Percentiles rank a stretch among this genome's conserved stretches.
phyloP scores from a whole-genome alignment of 2,797 vertebrate species.

The Erethizon dorsatum region DNA sequence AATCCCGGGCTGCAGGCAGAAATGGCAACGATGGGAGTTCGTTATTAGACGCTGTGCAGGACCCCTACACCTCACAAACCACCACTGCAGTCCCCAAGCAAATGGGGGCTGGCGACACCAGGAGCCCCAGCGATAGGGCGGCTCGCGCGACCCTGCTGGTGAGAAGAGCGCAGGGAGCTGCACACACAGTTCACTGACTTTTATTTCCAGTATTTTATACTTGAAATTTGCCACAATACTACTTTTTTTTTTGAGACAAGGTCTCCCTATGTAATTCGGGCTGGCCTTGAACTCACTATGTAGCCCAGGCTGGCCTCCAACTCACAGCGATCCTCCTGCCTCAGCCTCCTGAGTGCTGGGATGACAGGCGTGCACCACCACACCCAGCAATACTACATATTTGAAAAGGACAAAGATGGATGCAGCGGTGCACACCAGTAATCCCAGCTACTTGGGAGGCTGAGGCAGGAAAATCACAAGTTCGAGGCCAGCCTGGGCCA shows the following conservation, averaged over 20 bases:
- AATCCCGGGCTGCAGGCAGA: slow-evolving; percentile 93
- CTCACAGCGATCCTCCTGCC: not conserved
- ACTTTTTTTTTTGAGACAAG: not conserved
- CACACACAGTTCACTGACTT: not conserved
- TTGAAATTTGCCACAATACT: not conserved
- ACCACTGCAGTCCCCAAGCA: not conserved
- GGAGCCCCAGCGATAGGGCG: not conserved
- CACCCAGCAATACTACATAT: not conserved
- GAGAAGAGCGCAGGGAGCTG: not conserved
- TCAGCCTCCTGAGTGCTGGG: not conserved
- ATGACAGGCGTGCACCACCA: not conserved
- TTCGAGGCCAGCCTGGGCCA: not conserved
- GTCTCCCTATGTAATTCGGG: not conserved
- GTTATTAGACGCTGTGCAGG: not conserved
- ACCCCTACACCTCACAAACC: not conserved
- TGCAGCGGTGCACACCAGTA: not conserved
- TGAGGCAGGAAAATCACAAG: not conserved
- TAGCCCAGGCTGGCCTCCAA: not conserved
- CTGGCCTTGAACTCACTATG: not conserved
- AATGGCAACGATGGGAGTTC: not conserved
- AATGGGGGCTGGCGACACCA: not conserved
- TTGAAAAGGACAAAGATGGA: not conserved
- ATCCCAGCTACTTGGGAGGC: not conserved
- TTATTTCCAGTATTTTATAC: not conserved
- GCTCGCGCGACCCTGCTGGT: not conserved